Conservation (phyloP, 2,888 invertebrate genomes). For the Leptopilina myrica region DNA sequence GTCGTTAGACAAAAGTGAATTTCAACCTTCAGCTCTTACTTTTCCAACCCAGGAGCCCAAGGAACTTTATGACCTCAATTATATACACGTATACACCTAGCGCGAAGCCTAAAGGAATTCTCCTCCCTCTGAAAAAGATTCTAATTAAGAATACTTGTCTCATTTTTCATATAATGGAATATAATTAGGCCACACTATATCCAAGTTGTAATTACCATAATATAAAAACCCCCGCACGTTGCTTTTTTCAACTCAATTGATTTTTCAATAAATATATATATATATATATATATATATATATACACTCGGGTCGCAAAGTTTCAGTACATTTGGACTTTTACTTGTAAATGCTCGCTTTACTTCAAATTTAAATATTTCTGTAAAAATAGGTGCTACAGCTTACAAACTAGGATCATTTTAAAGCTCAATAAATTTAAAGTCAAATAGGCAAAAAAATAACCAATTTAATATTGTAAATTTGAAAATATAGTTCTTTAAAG, state of each 20-base stretch:
- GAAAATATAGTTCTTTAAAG: too few species aligned
- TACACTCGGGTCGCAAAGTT: too few species aligned
- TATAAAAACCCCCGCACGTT: background rate
- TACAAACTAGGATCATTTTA: too few species aligned
- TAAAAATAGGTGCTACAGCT: too few species aligned
- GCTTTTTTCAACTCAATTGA: background rate
- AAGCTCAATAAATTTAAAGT: too few species aligned
- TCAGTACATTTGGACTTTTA: too few species aligned
- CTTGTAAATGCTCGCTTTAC: too few species aligned
- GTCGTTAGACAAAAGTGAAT: slow-evolving; percentile 39
- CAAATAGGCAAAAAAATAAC: too few species aligned
- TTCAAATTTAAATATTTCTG: too few species aligned
- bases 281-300: too few species aligned
- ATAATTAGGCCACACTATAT: background rate
- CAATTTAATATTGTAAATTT: too few species aligned
- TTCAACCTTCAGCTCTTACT: slow-evolving; percentile 40
- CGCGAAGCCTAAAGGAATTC: background rate
- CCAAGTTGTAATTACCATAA: background rate
- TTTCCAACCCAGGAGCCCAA: slow-evolving; percentile 22
- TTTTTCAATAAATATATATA: background rate
- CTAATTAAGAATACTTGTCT: slow-evolving; percentile 1
- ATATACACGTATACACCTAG: background rate
- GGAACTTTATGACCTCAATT: slow-evolving; percentile 11
- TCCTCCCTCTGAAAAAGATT: background rate
- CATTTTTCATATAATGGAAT: background rate